Conservation (phyloP, 2,888 invertebrate genomes). For the Amiota communis region DNA sequence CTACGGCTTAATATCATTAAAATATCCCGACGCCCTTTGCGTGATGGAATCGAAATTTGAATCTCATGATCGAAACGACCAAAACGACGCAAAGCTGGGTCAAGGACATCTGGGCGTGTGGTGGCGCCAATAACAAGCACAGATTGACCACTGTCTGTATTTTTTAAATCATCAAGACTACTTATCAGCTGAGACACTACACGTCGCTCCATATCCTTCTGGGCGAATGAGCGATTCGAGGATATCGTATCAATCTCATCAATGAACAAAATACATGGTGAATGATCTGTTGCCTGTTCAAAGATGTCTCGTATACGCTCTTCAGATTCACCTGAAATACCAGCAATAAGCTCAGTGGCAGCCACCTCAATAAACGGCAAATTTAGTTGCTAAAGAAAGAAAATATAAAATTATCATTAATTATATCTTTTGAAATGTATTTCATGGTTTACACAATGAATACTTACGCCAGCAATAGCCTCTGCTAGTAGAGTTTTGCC, state of each 20-base stretch:
- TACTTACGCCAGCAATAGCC: conserved; percentile 84
- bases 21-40: conserved; percentile 86
- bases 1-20: conserved; percentile 81
- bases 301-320: conserved; percentile 93
- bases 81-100: conserved; percentile 91
- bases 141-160: conserved; percentile 67
- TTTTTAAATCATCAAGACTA: conserved; percentile 84
- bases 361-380: conserved; percentile 90
- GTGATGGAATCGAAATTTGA: conserved; percentile 92
- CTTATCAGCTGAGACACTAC: conserved; percentile 94
- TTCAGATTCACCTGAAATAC: conserved; percentile 97
- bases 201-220: conserved; percentile 95
- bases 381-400: conserved; percentile 79
- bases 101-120: conserved; percentile 92
- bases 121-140: conserved; percentile 94
- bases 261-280: conserved; percentile 91
- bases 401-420: neutral
- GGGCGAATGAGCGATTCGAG: conserved; percentile 89
- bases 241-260: conserved; percentile 99
- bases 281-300: conserved; percentile 85
- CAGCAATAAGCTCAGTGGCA: conserved; percentile 93
- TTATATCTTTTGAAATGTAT: neutral
- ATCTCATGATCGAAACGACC: conserved; percentile 97
- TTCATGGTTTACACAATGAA: neutral
- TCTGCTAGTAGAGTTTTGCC: conserved; percentile 89